Evolutionary conservation across 1,140 invertebrate species (phyloP).

Genomic region (Heterodera schachtii): DNA sequence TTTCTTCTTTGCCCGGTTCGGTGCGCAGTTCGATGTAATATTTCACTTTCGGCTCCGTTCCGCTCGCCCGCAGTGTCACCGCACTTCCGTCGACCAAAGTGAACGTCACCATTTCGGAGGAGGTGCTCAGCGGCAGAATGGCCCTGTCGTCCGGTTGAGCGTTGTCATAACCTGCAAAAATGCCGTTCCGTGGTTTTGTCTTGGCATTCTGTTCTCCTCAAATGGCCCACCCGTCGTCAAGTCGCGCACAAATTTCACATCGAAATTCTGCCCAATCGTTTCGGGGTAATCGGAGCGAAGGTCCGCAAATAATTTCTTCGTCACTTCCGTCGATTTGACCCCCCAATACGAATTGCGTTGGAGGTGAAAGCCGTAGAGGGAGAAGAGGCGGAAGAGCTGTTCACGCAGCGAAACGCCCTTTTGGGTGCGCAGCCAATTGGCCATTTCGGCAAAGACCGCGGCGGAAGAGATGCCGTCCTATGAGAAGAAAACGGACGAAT

Average conservation of each 20-base stretch:
- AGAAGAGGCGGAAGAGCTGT: slow-evolving; percentile 82
- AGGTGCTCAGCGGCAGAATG: slow-evolving; percentile 75
- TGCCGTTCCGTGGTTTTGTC: too few species aligned
- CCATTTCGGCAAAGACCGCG: slow-evolving; percentile 76
- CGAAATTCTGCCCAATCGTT: slow-evolving; percentile 72
- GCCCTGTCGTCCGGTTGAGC: slow-evolving; percentile 75
- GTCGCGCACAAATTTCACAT: slow-evolving; percentile 79
- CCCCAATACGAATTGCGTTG: slow-evolving; percentile 59
- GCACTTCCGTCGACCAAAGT: slow-evolving; percentile 83
- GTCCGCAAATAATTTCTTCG: slow-evolving; percentile 52
- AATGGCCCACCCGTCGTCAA: slow-evolving; percentile 77
- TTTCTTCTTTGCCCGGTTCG: slow-evolving; percentile 57
- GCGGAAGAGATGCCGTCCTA: slow-evolving; percentile 86
- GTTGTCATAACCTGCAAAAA: slow-evolving; percentile 77
- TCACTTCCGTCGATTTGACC: slow-evolving; percentile 54
- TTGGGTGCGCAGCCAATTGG: slow-evolving; percentile 74
- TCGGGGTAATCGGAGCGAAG: slow-evolving; percentile 68
- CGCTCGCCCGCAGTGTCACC: slow-evolving; percentile 87
- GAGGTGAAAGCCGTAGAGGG: slow-evolving; percentile 70
- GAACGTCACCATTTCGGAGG: slow-evolving; percentile 95
- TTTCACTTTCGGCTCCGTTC: slow-evolving; percentile 97
- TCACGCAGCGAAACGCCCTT: slow-evolving; percentile 74
- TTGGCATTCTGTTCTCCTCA: background rate
- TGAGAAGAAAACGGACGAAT: background rate
- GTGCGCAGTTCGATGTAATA: slow-evolving; percentile 85